These are phyloP conservation scores for Heteromyza rotundicornis DNA, from an alignment of 2,888 invertebrate species.

Conservation along the genomic window DNA sequence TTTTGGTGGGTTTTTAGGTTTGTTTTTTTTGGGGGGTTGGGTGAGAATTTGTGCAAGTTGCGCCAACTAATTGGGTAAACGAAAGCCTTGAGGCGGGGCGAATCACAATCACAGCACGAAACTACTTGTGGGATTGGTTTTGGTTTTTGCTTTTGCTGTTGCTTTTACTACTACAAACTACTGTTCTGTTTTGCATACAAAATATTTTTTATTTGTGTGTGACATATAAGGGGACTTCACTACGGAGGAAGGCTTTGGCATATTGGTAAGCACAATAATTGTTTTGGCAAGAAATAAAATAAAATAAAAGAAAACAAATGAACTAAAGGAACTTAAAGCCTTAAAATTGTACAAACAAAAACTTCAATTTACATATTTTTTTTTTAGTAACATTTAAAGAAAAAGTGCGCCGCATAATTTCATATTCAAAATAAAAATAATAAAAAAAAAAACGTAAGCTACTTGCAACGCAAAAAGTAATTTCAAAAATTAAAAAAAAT, in stretches of 20 bases:
- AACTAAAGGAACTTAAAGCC: neutral
- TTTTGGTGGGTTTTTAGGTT: neutral
- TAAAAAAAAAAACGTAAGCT: slow-evolving; percentile 3
- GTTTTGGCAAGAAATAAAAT: neutral
- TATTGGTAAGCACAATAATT: neutral
- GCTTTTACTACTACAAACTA: neutral
- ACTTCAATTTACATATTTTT: neutral
- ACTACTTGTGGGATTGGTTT: neutral
- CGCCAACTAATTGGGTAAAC: neutral
- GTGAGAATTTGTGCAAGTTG: neutral
- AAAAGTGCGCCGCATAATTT: neutral
- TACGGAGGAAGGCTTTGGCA: too few relatives aligned
- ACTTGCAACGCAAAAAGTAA: neutral
- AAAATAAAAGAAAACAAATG: too few relatives aligned
- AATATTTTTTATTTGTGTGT: too few relatives aligned
- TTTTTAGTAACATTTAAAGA: neutral
- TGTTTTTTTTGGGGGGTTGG: neutral
- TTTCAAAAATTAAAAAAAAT: neutral
- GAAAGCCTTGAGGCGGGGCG: neutral
- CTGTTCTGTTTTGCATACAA: neutral
- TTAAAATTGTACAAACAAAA: slow-evolving; percentile 2
- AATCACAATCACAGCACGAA: slow-evolving; percentile 4
- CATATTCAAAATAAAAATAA: slow-evolving; percentile 11
- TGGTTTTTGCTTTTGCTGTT: too few relatives aligned
- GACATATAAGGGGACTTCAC: too few relatives aligned